Conservation (phyloP, 1,140 invertebrate species). For the Caenorhabditis inopinata region DNA sequence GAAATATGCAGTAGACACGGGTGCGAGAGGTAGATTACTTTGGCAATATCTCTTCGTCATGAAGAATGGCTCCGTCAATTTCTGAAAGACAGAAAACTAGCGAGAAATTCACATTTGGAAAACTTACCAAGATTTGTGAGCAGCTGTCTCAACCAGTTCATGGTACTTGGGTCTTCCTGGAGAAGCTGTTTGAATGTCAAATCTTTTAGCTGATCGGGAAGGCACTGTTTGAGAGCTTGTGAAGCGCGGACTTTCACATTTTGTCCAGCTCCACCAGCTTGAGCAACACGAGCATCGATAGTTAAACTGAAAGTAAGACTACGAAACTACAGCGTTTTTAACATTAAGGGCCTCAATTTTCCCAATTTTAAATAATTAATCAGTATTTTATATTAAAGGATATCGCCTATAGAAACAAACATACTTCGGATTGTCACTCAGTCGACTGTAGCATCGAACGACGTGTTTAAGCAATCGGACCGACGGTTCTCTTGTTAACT, state of each 20-base stretch:
- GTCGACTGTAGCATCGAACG: constrained; percentile 89
- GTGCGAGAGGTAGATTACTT: background rate
- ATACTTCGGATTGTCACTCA: constrained; percentile 93
- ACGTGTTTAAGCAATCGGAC: constrained; percentile 94
- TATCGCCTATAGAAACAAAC: too few species aligned
- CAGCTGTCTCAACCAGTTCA: constrained; percentile 34
- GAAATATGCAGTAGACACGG: background rate
- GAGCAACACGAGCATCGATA: background rate
- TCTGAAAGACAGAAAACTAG: background rate
- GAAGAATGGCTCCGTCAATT: background rate
- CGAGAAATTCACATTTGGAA: background rate
- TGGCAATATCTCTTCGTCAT: background rate
- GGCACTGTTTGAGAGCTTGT: constrained; percentile 89
- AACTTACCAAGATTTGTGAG: constrained; percentile 34
- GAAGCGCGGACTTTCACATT: constrained; percentile 27
- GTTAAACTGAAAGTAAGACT: constrained; percentile 6
- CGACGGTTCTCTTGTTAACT: constrained; percentile 92
- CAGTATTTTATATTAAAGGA: too few species aligned
- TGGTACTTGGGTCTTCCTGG: constrained; percentile 71
- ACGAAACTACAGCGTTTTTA: too few species aligned
- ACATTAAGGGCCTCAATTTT: too few species aligned
- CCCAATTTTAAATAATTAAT: too few species aligned
- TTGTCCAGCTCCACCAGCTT: background rate
- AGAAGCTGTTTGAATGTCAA: constrained; percentile 86
- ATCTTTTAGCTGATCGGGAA: constrained; percentile 93